Percentiles rank a stretch among this genome's conserved stretches.
Evolutionary conservation across 92 coral and sea anemone species (phyloP).

Genomic region (Parazoanthus darwini): DNA sequence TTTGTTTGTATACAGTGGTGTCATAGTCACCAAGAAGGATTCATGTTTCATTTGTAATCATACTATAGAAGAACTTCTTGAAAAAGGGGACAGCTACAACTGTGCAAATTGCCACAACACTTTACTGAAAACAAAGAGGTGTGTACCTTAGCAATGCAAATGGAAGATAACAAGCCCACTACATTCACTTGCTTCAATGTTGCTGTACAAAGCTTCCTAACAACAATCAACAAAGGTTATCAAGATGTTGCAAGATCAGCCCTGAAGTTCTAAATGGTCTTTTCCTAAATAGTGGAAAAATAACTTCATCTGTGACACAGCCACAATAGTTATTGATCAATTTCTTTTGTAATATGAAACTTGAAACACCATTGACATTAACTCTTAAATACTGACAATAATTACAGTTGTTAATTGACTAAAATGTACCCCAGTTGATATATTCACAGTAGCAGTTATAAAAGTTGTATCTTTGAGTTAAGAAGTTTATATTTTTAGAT

Average conservation of each 20-base stretch:
- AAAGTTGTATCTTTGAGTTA: neutral
- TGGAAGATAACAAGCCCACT: constrained; percentile 35
- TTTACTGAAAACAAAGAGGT: constrained; percentile 35
- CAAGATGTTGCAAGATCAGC: constrained; percentile 38
- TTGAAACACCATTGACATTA: constrained; percentile 24
- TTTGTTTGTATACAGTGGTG: too few relatives aligned
- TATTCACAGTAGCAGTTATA: too few relatives aligned
- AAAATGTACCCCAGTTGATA: too few relatives aligned
- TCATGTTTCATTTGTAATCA: constrained; percentile 35
- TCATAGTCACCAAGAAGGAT: neutral
- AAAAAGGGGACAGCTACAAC: neutral
- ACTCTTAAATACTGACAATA: constrained; percentile 16
- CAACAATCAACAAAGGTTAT: constrained; percentile 23
- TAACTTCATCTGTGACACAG: constrained; percentile 39
- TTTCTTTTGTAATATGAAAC: constrained; percentile 42
- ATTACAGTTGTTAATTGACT: neutral
- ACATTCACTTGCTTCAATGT: constrained; percentile 45
- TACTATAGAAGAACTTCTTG: neutral
- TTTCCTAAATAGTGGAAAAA: constrained; percentile 40
- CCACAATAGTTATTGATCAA: constrained; percentile 39
- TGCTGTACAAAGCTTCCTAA: constrained; percentile 44
- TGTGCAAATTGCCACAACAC: constrained; percentile 8
- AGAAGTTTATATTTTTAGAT: constrained; percentile 36
- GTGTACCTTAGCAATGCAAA: constrained; percentile 26
- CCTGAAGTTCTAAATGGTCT: constrained; percentile 41